A percentile compares a stretch with the other conserved stretches of the same genome.
These are phyloP conservation scores for Lobophora halterata DNA, from an alignment of 2,888 invertebrate genomes.

Conservation along the genomic window DNA sequence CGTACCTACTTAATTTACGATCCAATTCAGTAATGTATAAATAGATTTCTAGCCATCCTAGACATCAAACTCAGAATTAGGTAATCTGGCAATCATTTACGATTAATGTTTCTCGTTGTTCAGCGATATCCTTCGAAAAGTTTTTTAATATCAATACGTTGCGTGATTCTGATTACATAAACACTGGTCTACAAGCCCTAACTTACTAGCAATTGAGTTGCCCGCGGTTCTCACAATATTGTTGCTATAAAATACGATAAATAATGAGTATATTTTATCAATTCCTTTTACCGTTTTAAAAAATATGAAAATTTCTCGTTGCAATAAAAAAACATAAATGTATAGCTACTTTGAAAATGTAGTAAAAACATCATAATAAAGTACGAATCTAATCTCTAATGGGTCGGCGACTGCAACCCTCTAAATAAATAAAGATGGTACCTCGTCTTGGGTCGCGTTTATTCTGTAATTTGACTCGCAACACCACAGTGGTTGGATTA, in stretches of 20 bases:
- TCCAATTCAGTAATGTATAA: neutral
- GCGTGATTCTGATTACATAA: constrained; percentile 5
- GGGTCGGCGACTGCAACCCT: constrained; percentile 1
- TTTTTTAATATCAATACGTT: constrained; percentile 7
- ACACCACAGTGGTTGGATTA: constrained; percentile 48
- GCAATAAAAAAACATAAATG: too few relatives aligned
- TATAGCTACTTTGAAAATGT: too few relatives aligned
- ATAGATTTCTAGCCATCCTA: neutral
- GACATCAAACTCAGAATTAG: constrained; percentile 3
- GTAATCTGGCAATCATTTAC: constrained; percentile 9
- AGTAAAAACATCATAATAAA: neutral
- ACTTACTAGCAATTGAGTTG: too few relatives aligned
- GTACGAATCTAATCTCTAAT: constrained; percentile 3
- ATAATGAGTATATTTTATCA: too few relatives aligned
- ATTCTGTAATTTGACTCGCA: constrained; percentile 21
- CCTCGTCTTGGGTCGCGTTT: constrained; percentile 13
- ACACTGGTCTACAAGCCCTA: too few relatives aligned
- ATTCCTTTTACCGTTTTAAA: too few relatives aligned
- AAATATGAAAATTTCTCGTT: too few relatives aligned
- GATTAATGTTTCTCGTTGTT: constrained; percentile 14
- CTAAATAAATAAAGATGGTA: constrained; percentile 9
- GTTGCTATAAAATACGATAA: too few relatives aligned
- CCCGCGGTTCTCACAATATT: too few relatives aligned
- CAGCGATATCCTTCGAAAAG: constrained; percentile 11
- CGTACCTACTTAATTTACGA: too few relatives aligned